Conservation (phyloP, 2,113 vertebrate genomes). For the Nothoprocta perdicaria region DNA sequence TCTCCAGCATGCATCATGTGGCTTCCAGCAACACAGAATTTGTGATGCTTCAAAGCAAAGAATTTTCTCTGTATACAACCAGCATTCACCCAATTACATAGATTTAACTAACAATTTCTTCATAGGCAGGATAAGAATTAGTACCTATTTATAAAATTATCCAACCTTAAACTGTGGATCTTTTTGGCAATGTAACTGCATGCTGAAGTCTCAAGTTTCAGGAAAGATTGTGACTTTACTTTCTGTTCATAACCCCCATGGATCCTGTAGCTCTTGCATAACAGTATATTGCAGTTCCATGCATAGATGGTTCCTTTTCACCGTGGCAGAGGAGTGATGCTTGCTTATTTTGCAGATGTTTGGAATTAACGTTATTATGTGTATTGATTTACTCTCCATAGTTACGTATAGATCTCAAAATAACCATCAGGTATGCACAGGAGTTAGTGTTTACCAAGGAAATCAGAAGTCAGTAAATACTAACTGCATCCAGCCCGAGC, state of each 20-base stretch:
- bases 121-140: not conserved
- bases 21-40: not conserved
- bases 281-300: not conserved
- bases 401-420: slow-evolving; percentile 38
- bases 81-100: not conserved
- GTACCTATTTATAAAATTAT: not conserved
- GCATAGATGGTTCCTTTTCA: not conserved
- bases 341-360: slow-evolving; percentile 10
- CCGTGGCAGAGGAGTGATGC: not conserved
- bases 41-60: not conserved
- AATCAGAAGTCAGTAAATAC: slow-evolving; percentile 49
- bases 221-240: not conserved
- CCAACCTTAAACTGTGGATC: not conserved
- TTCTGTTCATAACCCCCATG: not conserved
- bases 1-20: not conserved
- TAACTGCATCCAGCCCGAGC: slow-evolving; percentile 46
- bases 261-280: not conserved
- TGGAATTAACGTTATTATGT: not conserved
- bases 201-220: not conserved
- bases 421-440: slow-evolving; percentile 16
- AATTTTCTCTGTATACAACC: not conserved
- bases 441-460: slow-evolving; percentile 26
- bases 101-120: not conserved
- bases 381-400: slow-evolving; percentile 35
- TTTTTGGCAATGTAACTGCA: not conserved